A percentile compares a stretch with the other conserved stretches of the same genome.
These are phyloP conservation scores for Perognathus longimembris DNA, from an alignment of 2,113 vertebrate genomes.

Conservation along the genomic window DNA sequence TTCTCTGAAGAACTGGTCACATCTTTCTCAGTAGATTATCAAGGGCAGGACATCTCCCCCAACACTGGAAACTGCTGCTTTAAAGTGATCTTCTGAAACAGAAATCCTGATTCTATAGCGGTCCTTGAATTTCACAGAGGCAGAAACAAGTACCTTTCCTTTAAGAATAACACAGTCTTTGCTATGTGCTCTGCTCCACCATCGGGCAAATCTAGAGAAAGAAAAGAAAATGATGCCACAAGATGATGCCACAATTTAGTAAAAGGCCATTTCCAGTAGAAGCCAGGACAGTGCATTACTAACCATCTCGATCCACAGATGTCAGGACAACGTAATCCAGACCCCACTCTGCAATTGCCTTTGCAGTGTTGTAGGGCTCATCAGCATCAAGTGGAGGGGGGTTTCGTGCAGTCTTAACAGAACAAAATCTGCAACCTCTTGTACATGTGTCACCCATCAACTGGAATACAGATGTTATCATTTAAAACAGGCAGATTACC, in stretches of 20 bases:
- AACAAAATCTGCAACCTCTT: conserved; percentile 97
- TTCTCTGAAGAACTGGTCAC: conserved; percentile 27
- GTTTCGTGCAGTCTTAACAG: conserved; percentile 93
- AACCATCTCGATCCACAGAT: conserved; percentile 97
- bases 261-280: background rate
- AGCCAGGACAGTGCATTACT: conserved; percentile 67
- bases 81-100: background rate
- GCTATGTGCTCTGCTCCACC: conserved; percentile 96
- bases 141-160: conserved; percentile 90
- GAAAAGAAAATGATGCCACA: conserved; percentile 61
- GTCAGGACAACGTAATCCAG: conserved; percentile 99
- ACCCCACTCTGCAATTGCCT: conserved; percentile 96
- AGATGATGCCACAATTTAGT: background rate
- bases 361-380: conserved; percentile 95
- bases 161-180: conserved; percentile 93
- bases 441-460: conserved; percentile 99
- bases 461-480: conserved; percentile 84
- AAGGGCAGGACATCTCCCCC: background rate
- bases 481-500: background rate
- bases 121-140: conserved; percentile 1
- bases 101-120: background rate
- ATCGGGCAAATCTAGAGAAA: conserved; percentile 92
- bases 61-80: conserved; percentile 27
- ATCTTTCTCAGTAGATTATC: background rate
- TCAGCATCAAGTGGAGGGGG: conserved; percentile 92